Conservation (phyloP, 1,140 invertebrate genomes). For the Leptoteleia sp. region DNA sequence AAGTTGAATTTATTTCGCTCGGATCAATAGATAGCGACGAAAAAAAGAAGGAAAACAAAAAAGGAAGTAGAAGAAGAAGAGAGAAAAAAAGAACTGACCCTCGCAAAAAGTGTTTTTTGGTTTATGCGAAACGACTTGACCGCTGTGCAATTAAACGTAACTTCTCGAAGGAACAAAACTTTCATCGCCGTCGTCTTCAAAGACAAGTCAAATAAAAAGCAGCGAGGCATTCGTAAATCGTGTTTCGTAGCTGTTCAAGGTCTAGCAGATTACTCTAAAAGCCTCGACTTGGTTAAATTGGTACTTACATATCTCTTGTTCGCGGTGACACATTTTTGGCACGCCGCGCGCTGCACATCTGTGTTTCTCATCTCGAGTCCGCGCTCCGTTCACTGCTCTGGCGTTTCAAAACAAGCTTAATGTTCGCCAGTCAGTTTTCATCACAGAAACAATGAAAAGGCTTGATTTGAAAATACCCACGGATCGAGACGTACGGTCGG, state of each 20-base stretch:
- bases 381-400: slow-evolving; percentile 45
- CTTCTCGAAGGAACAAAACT: slow-evolving; percentile 44
- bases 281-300: slow-evolving; percentile 76
- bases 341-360: slow-evolving; percentile 73
- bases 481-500: too few relatives aligned
- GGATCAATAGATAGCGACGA: too few relatives aligned
- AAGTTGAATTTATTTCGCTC: too few relatives aligned
- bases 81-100: too few relatives aligned
- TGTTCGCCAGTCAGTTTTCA: slow-evolving; percentile 22
- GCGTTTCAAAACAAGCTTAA: slow-evolving; percentile 57
- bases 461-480: too few relatives aligned
- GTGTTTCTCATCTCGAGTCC: slow-evolving; percentile 54
- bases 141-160: slow-evolving; percentile 61
- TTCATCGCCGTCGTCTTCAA: slow-evolving; percentile 60
- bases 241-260: slow-evolving; percentile 68
- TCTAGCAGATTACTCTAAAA: slow-evolving; percentile 72
- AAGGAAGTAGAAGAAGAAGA: too few relatives aligned
- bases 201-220: slow-evolving; percentile 60
- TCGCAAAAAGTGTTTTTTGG: too few relatives aligned
- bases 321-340: slow-evolving; percentile 79
- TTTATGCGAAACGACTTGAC: too few relatives aligned
- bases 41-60: too few relatives aligned
- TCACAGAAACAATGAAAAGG: slow-evolving; percentile 46
- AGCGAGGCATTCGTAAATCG: slow-evolving; percentile 55
- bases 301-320: slow-evolving; percentile 79